A percentile compares a stretch with the other conserved stretches of the same genome.
These are phyloP conservation scores for Argopecten irradians DNA, from an alignment of 1,140 invertebrate genomes.

Conservation along the genomic window DNA sequence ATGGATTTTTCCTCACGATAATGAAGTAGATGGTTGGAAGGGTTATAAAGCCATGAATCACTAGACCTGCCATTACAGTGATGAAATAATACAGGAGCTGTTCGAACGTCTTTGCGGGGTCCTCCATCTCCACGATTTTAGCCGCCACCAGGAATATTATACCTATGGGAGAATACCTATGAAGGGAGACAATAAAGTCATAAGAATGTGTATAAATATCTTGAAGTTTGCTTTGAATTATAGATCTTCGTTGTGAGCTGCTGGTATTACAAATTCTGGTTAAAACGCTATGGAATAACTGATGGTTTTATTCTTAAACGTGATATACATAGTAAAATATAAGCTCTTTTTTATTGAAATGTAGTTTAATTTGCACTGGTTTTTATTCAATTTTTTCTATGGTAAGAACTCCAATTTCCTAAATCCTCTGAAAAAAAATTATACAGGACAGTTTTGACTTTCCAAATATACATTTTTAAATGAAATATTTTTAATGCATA, in stretches of 20 bases:
- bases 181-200: not conserved
- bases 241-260: not conserved
- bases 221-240: not conserved
- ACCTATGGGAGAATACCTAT: slow-evolving; percentile 91
- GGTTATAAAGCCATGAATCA: slow-evolving; percentile 73
- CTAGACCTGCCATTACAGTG: slow-evolving; percentile 71
- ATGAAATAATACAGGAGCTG: slow-evolving; percentile 72
- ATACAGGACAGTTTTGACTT: no score
- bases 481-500: no score
- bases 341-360: no score
- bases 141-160: slow-evolving; percentile 93
- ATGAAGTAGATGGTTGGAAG: slow-evolving; percentile 73
- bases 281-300: not conserved
- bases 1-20: slow-evolving; percentile 72
- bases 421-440: not conserved
- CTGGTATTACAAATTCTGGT: not conserved
- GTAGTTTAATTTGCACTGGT: no score
- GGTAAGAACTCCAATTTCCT: no score
- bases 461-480: no score
- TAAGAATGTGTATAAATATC: not conserved
- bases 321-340: no score
- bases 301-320: no score
- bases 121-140: slow-evolving; percentile 91
- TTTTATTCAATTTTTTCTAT: no score
- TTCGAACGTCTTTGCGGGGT: slow-evolving; percentile 73